Percentiles rank a stretch among this genome's conserved stretches.
These are phyloP conservation scores for Noturus placidus DNA, from an alignment of 2,113 vertebrate species.

Conservation along the genomic window DNA sequence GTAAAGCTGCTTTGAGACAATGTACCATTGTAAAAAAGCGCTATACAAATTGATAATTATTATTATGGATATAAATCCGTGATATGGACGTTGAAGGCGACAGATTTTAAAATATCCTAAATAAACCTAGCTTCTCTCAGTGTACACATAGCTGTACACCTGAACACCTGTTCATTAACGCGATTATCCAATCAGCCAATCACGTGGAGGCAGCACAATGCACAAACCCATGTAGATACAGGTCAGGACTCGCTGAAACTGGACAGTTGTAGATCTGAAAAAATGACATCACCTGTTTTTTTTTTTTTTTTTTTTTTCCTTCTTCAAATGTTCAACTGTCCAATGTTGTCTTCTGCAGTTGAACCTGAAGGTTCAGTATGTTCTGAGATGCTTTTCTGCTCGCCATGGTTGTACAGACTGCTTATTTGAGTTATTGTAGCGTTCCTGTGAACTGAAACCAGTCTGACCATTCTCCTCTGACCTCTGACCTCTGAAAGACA, in stretches of 20 bases:
- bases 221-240: neutral
- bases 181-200: neutral
- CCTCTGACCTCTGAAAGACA: neutral
- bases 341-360: neutral
- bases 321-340: neutral
- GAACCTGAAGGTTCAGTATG: neutral
- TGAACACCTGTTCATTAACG: neutral
- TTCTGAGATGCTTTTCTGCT: neutral
- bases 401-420: neutral
- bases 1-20: no score
- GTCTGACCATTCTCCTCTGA: neutral
- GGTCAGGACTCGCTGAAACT: neutral
- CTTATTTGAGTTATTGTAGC: neutral
- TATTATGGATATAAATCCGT: neutral
- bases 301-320: no score
- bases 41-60: no score
- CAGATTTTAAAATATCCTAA: neutral
- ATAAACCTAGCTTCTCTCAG: neutral
- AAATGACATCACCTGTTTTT: neutral
- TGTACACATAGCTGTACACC: neutral
- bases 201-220: neutral
- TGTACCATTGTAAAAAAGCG: no score
- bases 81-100: neutral
- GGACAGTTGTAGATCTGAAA: neutral
- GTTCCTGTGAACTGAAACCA: neutral